These are phyloP conservation scores for Hydrocynus forskahlii DNA, from an alignment of 2,797 vertebrate genomes.

Conservation along the genomic window DNA sequence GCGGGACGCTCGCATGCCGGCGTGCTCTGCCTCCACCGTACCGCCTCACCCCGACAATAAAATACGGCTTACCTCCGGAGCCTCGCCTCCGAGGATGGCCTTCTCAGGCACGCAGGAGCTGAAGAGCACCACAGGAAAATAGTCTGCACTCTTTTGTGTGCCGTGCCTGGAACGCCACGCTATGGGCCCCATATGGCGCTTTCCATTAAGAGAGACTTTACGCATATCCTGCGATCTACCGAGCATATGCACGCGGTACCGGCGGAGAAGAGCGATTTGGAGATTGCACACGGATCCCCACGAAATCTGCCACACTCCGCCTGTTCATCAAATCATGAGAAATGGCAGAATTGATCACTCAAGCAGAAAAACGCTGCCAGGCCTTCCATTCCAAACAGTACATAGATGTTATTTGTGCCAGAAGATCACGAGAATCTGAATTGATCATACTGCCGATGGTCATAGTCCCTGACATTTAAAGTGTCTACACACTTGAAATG, in stretches of 20 bases:
- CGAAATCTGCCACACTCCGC: background rate
- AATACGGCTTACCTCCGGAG: conserved; percentile 31
- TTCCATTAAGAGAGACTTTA: conserved; percentile 35
- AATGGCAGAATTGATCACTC: background rate
- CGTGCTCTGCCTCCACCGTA: background rate
- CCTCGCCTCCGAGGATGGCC: conserved; percentile 12
- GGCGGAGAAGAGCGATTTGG: background rate
- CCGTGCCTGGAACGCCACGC: background rate
- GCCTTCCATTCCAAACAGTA: background rate
- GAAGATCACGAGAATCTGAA: background rate
- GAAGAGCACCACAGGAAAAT: background rate
- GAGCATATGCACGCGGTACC: conserved; percentile 29
- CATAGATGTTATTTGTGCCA: background rate
- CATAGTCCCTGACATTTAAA: background rate
- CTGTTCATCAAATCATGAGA: background rate
- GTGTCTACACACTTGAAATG: background rate
- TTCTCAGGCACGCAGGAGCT: conserved; percentile 17
- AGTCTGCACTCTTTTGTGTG: background rate
- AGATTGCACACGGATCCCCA: background rate
- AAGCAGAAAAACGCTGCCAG: background rate
- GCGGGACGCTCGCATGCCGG: background rate
- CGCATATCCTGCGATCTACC: conserved; percentile 15
- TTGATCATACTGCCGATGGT: background rate
- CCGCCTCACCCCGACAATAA: conserved; percentile 40
- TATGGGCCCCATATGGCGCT: conserved; percentile 25